Evolutionary conservation across 2,888 invertebrate genomes (phyloP).

Genomic region (Ectemnius continuus): DNA sequence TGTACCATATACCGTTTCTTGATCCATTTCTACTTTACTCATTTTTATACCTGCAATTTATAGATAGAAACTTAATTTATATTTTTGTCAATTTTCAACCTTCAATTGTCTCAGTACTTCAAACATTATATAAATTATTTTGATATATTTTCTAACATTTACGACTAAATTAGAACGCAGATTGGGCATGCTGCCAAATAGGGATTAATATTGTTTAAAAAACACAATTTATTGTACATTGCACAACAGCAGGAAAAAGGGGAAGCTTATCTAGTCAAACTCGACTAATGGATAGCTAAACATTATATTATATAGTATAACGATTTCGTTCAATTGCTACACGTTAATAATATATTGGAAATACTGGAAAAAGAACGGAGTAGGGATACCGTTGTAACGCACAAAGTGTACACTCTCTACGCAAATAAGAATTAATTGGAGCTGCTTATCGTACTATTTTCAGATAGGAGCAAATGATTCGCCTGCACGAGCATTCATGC

Average conservation of each 20-base stretch:
- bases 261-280: neutral
- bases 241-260: conserved; percentile 20
- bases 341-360: neutral
- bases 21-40: conserved; percentile 72
- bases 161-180: conserved; percentile 4
- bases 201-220: conserved; percentile 18
- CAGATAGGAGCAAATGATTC: conserved; percentile 27
- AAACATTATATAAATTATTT: too few relatives aligned
- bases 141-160: neutral
- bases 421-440: conserved; percentile 16
- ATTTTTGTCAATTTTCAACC: neutral
- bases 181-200: conserved; percentile 41
- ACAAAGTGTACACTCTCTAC: conserved; percentile 16
- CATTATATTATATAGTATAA: too few relatives aligned
- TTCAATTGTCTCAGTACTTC: neutral
- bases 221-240: conserved; percentile 31
- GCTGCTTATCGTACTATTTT: conserved; percentile 28
- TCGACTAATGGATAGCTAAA: neutral
- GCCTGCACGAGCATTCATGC: conserved; percentile 24
- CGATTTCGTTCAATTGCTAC: too few relatives aligned
- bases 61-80: neutral
- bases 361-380: conserved; percentile 20
- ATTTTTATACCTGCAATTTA: conserved; percentile 36
- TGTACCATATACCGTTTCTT: conserved; percentile 95
- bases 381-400: conserved; percentile 24